Conservation (phyloP, 2,113 vertebrate species). For the Rhizomys pruinosus region DNA sequence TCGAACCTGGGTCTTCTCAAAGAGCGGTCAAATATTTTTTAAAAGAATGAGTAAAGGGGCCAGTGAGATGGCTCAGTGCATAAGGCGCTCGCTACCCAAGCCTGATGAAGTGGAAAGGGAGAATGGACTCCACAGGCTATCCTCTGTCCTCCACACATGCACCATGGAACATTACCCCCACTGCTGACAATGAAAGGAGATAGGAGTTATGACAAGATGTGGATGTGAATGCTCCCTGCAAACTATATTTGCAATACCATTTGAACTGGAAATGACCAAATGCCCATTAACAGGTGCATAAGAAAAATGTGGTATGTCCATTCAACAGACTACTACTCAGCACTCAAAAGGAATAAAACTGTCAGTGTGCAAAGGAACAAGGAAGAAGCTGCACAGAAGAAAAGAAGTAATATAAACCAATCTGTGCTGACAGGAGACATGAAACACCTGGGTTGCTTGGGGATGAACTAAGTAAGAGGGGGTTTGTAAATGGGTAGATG, state of each 20-base stretch:
- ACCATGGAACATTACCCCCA: background rate
- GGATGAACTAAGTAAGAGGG: background rate
- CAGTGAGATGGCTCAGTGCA: background rate
- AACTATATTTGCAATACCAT: background rate
- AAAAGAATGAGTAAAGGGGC: too few relatives aligned
- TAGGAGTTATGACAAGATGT: background rate
- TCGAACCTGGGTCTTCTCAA: too few relatives aligned
- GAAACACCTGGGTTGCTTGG: background rate
- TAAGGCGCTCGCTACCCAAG: background rate
- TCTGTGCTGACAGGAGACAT: background rate
- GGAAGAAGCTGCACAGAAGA: background rate
- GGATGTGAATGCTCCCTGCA: background rate
- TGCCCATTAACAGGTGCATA: background rate
- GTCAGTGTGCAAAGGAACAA: background rate
- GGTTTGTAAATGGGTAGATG: background rate
- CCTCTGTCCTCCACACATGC: background rate
- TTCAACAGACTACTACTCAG: background rate
- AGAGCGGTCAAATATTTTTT: too few relatives aligned
- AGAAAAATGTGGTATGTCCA: background rate
- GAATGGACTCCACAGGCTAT: background rate
- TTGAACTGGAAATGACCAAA: too few relatives aligned
- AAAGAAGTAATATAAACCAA: background rate
- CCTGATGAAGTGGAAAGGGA: background rate
- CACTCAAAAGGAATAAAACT: background rate
- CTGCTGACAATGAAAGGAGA: background rate